Evolutionary conservation across 2,113 vertebrate genomes (phyloP).

Genomic region (Anser brachyrhynchus): DNA sequence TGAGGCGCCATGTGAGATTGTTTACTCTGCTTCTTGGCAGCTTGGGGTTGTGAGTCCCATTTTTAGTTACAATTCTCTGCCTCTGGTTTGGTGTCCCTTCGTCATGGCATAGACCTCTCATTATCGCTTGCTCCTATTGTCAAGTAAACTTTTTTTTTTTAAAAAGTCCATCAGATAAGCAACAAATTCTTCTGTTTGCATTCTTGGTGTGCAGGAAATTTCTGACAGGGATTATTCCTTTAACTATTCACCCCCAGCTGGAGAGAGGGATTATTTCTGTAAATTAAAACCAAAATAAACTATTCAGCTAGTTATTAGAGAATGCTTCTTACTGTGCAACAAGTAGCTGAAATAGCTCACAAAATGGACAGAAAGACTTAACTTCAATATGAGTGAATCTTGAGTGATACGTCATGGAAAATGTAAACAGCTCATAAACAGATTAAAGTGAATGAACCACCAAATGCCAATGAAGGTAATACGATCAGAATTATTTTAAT

Average conservation of each 20-base stretch:
- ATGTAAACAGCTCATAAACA: neutral
- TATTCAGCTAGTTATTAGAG: neutral
- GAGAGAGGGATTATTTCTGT: neutral
- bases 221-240: neutral
- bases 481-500: neutral
- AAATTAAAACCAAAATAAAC: neutral
- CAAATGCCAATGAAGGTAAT: neutral
- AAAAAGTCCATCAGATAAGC: neutral
- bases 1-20: neutral
- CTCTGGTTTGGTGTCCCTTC: neutral
- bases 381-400: neutral
- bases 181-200: neutral
- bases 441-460: neutral
- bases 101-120: neutral
- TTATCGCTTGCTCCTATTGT: neutral
- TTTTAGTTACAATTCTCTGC: neutral
- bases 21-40: conserved; percentile 42
- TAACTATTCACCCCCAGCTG: neutral
- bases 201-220: neutral
- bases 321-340: neutral
- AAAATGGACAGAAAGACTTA: neutral
- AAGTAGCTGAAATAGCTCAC: neutral
- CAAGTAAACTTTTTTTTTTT: neutral
- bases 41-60: neutral
- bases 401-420: neutral